phyloP scores from a whole-genome alignment of 1,140 invertebrate species.

The Coelopa frigida region DNA sequence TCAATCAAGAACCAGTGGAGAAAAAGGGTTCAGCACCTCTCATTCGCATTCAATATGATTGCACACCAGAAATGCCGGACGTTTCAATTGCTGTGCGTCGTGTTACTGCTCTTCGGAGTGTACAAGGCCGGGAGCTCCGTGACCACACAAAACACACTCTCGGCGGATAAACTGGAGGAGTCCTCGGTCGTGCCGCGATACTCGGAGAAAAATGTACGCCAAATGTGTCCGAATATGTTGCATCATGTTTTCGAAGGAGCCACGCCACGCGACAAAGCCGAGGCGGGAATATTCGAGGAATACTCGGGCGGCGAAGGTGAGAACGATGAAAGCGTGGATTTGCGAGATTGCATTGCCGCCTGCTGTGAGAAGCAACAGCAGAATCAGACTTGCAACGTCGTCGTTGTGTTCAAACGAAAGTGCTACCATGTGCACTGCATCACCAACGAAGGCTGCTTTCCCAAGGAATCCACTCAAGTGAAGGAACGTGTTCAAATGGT shows the following conservation, averaged over 20 bases:
- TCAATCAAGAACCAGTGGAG: too few species aligned
- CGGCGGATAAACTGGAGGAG: too few species aligned
- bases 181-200: too few species aligned
- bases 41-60: too few species aligned
- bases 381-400: slow-evolving; percentile 63
- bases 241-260: slow-evolving; percentile 38
- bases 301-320: slow-evolving; percentile 19
- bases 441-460: slow-evolving; percentile 61
- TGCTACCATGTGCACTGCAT: slow-evolving; percentile 71
- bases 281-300: slow-evolving; percentile 32
- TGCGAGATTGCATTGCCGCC: slow-evolving; percentile 56
- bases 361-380: slow-evolving; percentile 55
- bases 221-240: slow-evolving; percentile 31
- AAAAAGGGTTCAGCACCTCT: too few species aligned
- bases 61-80: too few species aligned
- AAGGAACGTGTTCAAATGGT: slow-evolving; percentile 64
- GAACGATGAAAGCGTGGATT: slow-evolving; percentile 28
- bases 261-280: slow-evolving; percentile 28
- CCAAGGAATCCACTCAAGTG: slow-evolving; percentile 51
- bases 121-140: too few species aligned
- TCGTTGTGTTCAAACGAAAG: slow-evolving; percentile 63
- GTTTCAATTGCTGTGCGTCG: too few species aligned
- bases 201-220: too few species aligned
- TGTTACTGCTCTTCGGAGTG: too few species aligned
- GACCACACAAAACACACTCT: too few species aligned